A percentile compares a stretch with the other conserved stretches of the same genome.
Evolutionary conservation across 2,888 invertebrate genomes (phyloP).

Genomic region (Osedax fenrisi): DNA sequence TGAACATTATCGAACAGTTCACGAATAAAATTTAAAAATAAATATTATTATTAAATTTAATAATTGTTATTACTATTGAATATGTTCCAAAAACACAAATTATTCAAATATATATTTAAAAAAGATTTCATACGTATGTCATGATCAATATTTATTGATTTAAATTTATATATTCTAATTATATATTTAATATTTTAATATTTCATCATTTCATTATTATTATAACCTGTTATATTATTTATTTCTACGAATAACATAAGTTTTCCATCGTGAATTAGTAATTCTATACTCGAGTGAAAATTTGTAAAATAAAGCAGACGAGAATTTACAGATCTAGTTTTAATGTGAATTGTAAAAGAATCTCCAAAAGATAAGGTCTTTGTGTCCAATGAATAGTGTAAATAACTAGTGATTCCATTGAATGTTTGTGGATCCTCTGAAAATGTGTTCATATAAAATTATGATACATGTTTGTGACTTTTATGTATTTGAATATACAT

Average conservation of each 20-base stretch:
- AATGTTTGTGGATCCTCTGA: constrained; percentile 41
- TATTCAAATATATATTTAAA: too few relatives aligned
- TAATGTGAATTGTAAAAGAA: constrained; percentile 39
- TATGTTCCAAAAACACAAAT: too few relatives aligned
- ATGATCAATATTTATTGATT: too few relatives aligned
- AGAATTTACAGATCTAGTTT: constrained; percentile 38
- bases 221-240: too few relatives aligned
- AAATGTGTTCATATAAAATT: too few relatives aligned
- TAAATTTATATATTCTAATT: too few relatives aligned
- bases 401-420: constrained; percentile 39
- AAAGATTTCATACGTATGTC: too few relatives aligned
- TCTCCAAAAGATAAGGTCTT: constrained; percentile 40
- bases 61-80: too few relatives aligned
- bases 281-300: background rate
- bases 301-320: constrained; percentile 37
- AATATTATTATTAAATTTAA: background rate
- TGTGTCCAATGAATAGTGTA: constrained; percentile 37
- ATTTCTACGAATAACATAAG: background rate
- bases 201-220: too few relatives aligned
- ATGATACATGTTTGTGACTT: too few relatives aligned
- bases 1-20: background rate
- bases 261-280: background rate
- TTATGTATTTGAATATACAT: too few relatives aligned
- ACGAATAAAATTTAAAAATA: background rate
- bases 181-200: too few relatives aligned